Base-by-base conservation (phyloP, 2,113 vertebrate species). In the Axis porcinus region DNA sequence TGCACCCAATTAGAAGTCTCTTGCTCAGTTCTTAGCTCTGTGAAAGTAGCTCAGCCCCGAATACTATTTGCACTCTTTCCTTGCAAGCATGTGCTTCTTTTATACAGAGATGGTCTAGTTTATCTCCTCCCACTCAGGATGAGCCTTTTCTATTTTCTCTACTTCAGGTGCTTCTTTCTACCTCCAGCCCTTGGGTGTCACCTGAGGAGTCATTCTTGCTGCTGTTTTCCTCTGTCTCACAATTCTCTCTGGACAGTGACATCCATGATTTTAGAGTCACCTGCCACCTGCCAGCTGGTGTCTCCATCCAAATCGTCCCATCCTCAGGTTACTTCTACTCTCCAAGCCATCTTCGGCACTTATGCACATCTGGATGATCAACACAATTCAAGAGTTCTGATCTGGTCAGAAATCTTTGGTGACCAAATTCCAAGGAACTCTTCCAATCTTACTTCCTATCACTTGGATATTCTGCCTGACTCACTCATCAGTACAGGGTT, bases 1-100 rank as follows among this genome's bases (percentile, higher is more conserved):
- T 15, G 47, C 19, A 5, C 13, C 57, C 47, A 10, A 0, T 28
- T 81, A 58, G n/a, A 40, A 30, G 15, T 33, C 33, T 36, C 57
- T 33, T 11, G 2, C 64, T 85, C 23, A n/a, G 28, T 25, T 91
- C 89, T 58, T 4, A 23, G 12, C 33, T 86, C 57, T 79, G 23
- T 21, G 55, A 43, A 5, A 67, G 21, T 15, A 28, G 13, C 36
- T 64, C 9, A 7, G 40, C 5, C 50, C 7, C 1, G 0, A n/a
- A 86, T 25, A 3, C 28, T 17, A 10, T 70, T 30, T 47, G 12
- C 9, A 40, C 13, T 74, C 55, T 16, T 47, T 54, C n/a, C 54
- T 62, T 50, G 25, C 30, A 5, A 55, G 47, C 83, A 33, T 50
- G 25, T 40, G 50, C 7, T 58, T 86, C 25, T 81, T 6, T 58